Conservation (phyloP, 2,888 invertebrate species). For the Noctua janthe region DNA sequence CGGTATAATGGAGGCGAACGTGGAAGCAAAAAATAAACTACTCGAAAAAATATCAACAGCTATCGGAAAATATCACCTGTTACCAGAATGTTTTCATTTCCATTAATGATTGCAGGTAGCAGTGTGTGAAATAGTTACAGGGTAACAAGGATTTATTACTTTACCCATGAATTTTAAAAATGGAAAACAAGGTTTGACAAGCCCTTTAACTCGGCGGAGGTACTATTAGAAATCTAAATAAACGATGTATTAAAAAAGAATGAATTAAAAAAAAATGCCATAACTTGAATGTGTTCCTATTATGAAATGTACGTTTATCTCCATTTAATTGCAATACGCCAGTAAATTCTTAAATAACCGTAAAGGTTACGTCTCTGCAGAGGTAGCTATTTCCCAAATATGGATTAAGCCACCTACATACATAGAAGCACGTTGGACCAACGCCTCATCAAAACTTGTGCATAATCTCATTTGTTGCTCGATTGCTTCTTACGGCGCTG, state of each 20-base stretch:
- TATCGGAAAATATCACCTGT: neutral
- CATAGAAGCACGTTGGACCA: conserved; percentile 27
- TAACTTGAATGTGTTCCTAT: neutral
- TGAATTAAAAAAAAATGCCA: neutral
- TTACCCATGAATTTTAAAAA: neutral
- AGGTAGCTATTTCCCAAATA: conserved; percentile 17
- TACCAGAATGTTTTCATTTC: conserved; percentile 9
- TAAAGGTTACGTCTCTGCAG: neutral
- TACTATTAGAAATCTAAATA: neutral
- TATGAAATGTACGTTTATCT: neutral
- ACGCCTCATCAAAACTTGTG: conserved; percentile 59
- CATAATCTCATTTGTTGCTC: conserved; percentile 55
- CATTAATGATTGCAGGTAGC: conserved; percentile 25
- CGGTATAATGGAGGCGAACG: conserved; percentile 14
- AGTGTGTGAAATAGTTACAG: conserved; percentile 30
- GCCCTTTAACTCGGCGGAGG: conserved; percentile 10
- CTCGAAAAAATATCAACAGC: conserved; percentile 18
- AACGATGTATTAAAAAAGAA: neutral
- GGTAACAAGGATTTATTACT: neutral
- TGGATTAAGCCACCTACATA: conserved; percentile 20
- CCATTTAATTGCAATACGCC: neutral
- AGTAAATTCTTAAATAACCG: neutral
- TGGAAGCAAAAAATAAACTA: conserved; percentile 34
- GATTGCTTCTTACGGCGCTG: conserved; percentile 43
- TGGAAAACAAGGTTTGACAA: neutral